Evolutionary conservation across 2,888 invertebrate genomes (phyloP).

Genomic region (Drosophila vallismaia): DNA sequence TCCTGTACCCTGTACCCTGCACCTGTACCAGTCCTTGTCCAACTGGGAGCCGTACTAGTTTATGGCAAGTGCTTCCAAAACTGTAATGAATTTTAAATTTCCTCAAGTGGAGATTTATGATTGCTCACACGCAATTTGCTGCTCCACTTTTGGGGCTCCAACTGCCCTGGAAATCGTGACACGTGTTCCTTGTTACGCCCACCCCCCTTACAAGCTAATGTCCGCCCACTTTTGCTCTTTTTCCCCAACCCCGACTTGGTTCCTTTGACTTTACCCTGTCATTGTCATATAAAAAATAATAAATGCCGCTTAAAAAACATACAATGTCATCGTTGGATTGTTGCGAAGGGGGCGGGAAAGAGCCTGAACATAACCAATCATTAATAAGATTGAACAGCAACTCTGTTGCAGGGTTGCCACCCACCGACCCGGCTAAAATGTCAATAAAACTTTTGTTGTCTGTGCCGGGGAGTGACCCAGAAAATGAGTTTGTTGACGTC

Average conservation of each 20-base stretch:
- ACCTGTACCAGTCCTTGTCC: neutral
- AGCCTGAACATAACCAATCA: slow-evolving; percentile 35
- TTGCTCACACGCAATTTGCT: slow-evolving; percentile 39
- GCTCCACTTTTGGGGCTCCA: slow-evolving; percentile 25
- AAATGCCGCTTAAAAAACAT: slow-evolving; percentile 62
- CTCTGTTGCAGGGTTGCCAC: slow-evolving; percentile 29
- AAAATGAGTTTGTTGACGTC: slow-evolving; percentile 42
- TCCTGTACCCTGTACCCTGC: slow-evolving; percentile 3
- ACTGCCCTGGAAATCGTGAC: slow-evolving; percentile 38
- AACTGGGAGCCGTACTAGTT: slow-evolving; percentile 16
- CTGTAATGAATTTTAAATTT: slow-evolving; percentile 53
- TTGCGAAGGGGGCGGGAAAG: neutral
- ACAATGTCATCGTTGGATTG: slow-evolving; percentile 26
- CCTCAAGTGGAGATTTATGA: slow-evolving; percentile 41
- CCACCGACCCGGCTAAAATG: slow-evolving; percentile 30
- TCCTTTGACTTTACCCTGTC: slow-evolving; percentile 28
- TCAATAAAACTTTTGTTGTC: slow-evolving; percentile 44
- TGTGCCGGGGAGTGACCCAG: slow-evolving; percentile 37
- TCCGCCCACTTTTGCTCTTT: slow-evolving; percentile 5
- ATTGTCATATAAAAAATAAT: slow-evolving; percentile 71
- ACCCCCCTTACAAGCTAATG: neutral
- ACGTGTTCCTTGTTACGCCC: slow-evolving; percentile 30
- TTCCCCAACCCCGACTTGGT: no score
- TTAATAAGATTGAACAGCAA: slow-evolving; percentile 45
- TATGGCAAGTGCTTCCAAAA: slow-evolving; percentile 38